Evolutionary conservation across 2,888 invertebrate genomes (phyloP), one percentile per base, ranked within the genome.

Genomic region (Rambutsinella grinnellia): DNA sequence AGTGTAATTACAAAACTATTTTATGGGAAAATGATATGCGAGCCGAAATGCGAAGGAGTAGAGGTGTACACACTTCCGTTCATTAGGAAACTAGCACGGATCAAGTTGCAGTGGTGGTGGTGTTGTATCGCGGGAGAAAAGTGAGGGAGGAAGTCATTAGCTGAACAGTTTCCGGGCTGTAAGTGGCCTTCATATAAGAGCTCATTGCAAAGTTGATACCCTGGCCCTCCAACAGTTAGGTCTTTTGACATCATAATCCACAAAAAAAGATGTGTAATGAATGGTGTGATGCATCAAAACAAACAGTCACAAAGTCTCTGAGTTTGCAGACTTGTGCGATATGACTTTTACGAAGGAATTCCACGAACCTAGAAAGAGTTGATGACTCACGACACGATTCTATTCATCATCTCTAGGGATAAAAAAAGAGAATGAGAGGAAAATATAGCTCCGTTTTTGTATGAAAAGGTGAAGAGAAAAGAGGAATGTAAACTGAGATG

Each of bases 31-130:
- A n/a, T n/a, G n/a, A n/a, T n/a, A n/a, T n/a, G n/a, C n/a, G n/a
- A n/a, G n/a, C n/a, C n/a, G 36, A 13, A 36, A 13, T 8, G 36
- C 13, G 36, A 8, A 36, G 36, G 36, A 36, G 36, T 5, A 36
- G n/a, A 46, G 60, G 62, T 62, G 62, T 53, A 46, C 26, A 47
- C 47, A 47, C 61, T 71, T 62, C 71, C 63, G 57, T 47, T 71
- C 49, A 24, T 61, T 61, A 23, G 46, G 5, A 23, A 70, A 58
- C 76, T 54, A 61, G 72, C 66, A 61, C 24, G 51, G 56, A 28
- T 44, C 69, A 49, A 58, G 61, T 66, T 63, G 74, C 65, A 68
- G 63, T 47, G 47, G 79, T 54, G 66, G 68, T n/a, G n/a, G n/a
- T n/a, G n/a, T n/a, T n/a, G n/a, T n/a, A n/a, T n/a, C n/a, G 36